phyloP scores from a whole-genome alignment of 1,140 invertebrate genomes.

The Drosophila mayri region DNA sequence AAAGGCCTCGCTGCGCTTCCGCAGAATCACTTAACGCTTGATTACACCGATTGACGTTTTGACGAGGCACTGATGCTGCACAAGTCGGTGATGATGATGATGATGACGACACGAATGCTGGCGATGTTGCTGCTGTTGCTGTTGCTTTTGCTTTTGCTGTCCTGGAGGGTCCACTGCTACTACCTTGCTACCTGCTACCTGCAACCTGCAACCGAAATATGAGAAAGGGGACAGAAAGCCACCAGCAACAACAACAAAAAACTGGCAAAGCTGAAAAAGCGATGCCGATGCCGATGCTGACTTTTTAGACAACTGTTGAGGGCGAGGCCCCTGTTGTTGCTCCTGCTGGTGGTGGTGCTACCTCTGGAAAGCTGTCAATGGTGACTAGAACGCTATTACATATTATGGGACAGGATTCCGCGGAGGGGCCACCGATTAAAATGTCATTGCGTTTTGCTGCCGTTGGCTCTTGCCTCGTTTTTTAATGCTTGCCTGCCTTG shows the following conservation, averaged over 20 bases:
- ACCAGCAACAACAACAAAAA: conserved; percentile 11
- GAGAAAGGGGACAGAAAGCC: conserved; percentile 24
- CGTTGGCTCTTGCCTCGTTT: conserved; percentile 11
- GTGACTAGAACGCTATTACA: conserved; percentile 67
- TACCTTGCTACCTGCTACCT: conserved; percentile 15
- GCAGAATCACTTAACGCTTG: conserved; percentile 84
- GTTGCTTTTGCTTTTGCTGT: conserved; percentile 15
- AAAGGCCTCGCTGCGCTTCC: conserved; percentile 71
- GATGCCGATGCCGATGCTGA: conserved; percentile 59
- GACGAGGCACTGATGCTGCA: conserved; percentile 83
- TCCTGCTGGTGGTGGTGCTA: conserved; percentile 14
- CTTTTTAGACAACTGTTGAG: conserved; percentile 74
- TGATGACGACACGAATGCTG: conserved; percentile 53
- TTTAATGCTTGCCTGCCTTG: conserved; percentile 20
- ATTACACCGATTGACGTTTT: conserved; percentile 84
- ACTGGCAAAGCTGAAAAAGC: conserved; percentile 17
- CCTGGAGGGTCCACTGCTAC: conserved; percentile 25
- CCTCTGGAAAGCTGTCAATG: conserved; percentile 41
- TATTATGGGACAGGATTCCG: conserved; percentile 31
- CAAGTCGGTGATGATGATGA: conserved; percentile 72
- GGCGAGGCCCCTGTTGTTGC: conserved; percentile 46
- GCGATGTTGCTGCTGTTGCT: conserved; percentile 17
- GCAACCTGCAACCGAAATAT: conserved; percentile 51
- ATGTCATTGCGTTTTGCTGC: conserved; percentile 79
- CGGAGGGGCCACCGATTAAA: conserved; percentile 63